Conservation (phyloP, 2,888 invertebrate genomes). For the Acronicta psi region DNA sequence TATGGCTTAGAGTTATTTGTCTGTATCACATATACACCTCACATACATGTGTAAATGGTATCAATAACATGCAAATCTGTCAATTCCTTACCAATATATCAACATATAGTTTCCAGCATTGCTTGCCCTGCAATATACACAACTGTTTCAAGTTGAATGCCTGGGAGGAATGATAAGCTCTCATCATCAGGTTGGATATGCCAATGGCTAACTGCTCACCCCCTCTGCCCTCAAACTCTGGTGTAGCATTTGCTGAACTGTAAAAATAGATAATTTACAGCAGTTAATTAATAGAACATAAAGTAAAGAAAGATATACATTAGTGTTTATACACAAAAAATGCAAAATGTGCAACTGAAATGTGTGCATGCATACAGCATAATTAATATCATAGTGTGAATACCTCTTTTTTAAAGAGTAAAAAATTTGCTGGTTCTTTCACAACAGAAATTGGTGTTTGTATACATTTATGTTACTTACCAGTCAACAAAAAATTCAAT, state of each 20-base stretch:
- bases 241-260: conserved; percentile 99
- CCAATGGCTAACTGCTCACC: conserved; percentile 97
- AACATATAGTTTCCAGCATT: conserved; percentile 98
- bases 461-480: conserved; percentile 81
- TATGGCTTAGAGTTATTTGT: too few relatives aligned
- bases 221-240: conserved; percentile 98
- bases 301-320: too few relatives aligned
- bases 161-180: conserved; percentile 93
- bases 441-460: too few relatives aligned
- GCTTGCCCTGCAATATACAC: conserved; percentile 94
- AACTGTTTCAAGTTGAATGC: conserved; percentile 94
- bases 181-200: conserved; percentile 93
- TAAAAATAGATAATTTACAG: conserved; percentile 35
- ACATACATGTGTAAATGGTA: too few relatives aligned
- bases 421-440: too few relatives aligned
- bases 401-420: too few relatives aligned
- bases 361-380: too few relatives aligned
- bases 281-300: too few relatives aligned
- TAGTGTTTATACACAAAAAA: too few relatives aligned
- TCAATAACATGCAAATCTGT: neutral
- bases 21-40: too few relatives aligned
- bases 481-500: conserved; percentile 99
- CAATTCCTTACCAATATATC: conserved; percentile 94
- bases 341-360: too few relatives aligned
- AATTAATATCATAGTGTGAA: too few relatives aligned